These are phyloP conservation scores for Cassiopea andromeda DNA, from an alignment of 30 jellyfish, hydroid and myxozoan genomes.

Conservation along the genomic window DNA sequence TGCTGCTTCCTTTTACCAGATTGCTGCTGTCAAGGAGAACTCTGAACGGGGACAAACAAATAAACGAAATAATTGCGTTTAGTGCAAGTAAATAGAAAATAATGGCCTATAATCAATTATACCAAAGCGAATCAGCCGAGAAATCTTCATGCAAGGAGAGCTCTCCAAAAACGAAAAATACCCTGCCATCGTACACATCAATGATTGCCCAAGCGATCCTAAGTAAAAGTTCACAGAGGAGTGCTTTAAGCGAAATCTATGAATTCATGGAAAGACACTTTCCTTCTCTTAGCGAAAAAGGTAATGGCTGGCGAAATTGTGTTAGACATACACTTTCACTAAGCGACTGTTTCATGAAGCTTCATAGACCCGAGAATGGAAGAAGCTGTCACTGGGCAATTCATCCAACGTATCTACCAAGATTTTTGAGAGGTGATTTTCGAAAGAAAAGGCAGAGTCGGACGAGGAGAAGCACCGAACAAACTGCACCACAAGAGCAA, in stretches of 20 bases:
- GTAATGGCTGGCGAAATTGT: conserved; percentile 93
- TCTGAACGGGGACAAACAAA: background rate
- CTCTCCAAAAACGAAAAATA: conserved; percentile 8
- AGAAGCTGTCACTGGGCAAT: conserved; percentile 95
- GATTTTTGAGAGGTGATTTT: conserved; percentile 74
- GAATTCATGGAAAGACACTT: conserved; percentile 81
- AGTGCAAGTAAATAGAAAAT: background rate
- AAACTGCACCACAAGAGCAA: conserved; percentile 35
- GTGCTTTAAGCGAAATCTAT: conserved; percentile 80
- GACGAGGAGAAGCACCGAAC: conserved; percentile 40
- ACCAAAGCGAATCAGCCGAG: conserved; percentile 9
- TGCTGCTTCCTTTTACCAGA: background rate
- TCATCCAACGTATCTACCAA: conserved; percentile 85
- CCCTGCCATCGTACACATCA: conserved; percentile 80
- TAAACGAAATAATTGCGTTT: background rate
- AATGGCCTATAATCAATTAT: conserved; percentile 15
- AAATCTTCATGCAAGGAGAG: conserved; percentile 3
- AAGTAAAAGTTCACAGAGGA: conserved; percentile 58
- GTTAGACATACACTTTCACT: conserved; percentile 86
- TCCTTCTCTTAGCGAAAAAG: conserved; percentile 68
- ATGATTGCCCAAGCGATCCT: conserved; percentile 92
- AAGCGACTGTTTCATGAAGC: conserved; percentile 87
- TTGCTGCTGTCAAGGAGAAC: background rate
- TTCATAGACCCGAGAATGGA: conserved; percentile 91
- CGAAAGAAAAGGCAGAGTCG: conserved; percentile 56